Evolutionary conservation across 2,797 vertebrate species (phyloP).

Genomic region (Helicolenus hilgendorfi): DNA sequence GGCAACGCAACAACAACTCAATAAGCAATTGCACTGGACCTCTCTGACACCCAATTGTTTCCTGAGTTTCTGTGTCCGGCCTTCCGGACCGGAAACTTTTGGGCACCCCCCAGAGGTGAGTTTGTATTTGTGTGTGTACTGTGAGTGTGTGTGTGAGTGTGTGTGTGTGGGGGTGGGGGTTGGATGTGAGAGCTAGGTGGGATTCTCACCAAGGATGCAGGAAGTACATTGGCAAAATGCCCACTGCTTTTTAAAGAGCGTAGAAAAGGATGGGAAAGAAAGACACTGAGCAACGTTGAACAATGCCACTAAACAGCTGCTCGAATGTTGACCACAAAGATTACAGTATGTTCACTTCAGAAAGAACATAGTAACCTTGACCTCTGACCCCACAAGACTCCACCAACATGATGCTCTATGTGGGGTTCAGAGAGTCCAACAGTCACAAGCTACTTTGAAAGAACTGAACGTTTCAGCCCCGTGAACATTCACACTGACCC

Average conservation of each 20-base stretch:
- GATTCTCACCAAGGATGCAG: constrained; percentile 60
- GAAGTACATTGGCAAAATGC: constrained; percentile 64
- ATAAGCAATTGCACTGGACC: constrained; percentile 43
- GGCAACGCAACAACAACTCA: constrained; percentile 54
- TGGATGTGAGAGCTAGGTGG: constrained; percentile 26
- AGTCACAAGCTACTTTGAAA: not conserved
- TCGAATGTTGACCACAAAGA: constrained; percentile 24
- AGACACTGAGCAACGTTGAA: constrained; percentile 35
- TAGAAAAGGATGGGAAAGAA: constrained; percentile 58
- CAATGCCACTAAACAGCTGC: constrained; percentile 67
- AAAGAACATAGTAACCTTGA: constrained; percentile 58
- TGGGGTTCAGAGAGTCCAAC: not conserved
- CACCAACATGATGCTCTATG: not conserved
- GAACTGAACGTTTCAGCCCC: not conserved
- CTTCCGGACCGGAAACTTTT: constrained; percentile 84
- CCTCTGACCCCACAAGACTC: constrained; percentile 46
- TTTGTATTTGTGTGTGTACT: constrained; percentile 33
- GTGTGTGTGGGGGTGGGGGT: constrained; percentile 15
- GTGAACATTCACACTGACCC: not conserved
- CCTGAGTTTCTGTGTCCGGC: constrained; percentile 80
- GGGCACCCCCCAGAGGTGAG: constrained; percentile 71
- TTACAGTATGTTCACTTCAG: constrained; percentile 40
- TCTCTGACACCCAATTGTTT: constrained; percentile 87
- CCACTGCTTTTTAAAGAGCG: constrained; percentile 68
- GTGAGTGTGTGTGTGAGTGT: not conserved